These are phyloP conservation scores for Choristoneura rosaceana DNA, from an alignment of 2,888 invertebrate species.

Conservation along the genomic window DNA sequence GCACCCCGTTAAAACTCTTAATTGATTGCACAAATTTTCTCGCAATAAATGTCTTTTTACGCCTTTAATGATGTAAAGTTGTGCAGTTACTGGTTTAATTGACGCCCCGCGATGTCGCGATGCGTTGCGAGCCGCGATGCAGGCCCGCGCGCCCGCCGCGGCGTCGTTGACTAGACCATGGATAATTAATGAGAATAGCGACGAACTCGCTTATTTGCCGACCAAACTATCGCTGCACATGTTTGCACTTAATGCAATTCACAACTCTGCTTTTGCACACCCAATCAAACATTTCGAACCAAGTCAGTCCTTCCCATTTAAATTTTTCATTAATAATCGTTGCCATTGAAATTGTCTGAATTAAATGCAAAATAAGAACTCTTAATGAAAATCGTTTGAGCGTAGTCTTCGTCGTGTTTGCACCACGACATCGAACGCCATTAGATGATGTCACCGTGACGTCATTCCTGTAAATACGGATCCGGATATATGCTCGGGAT, in stretches of 20 bases:
- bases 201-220: constrained; percentile 57
- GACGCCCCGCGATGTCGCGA: constrained; percentile 68
- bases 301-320: neutral
- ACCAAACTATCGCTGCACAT: constrained; percentile 41
- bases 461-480: constrained; percentile 37
- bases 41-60: constrained; percentile 85
- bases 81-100: constrained; percentile 79
- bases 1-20: constrained; percentile 82
- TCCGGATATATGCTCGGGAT: constrained; percentile 17
- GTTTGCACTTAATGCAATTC: constrained; percentile 18
- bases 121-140: constrained; percentile 65
- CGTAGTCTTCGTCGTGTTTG: neutral
- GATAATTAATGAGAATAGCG: constrained; percentile 73
- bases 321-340: neutral
- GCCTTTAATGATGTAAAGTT: constrained; percentile 84
- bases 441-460: constrained; percentile 58
- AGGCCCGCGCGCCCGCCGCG: constrained; percentile 51
- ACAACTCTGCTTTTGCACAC: neutral
- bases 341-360: no score
- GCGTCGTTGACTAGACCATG: constrained; percentile 63
- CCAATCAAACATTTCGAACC: neutral
- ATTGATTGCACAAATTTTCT: constrained; percentile 85
- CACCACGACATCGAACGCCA: constrained; percentile 61
- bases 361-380: neutral
- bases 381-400: neutral